phyloP scores from a whole-genome alignment of 35 echinoderm and acorn worm genomes.

The Ophiothrix spiculata region DNA sequence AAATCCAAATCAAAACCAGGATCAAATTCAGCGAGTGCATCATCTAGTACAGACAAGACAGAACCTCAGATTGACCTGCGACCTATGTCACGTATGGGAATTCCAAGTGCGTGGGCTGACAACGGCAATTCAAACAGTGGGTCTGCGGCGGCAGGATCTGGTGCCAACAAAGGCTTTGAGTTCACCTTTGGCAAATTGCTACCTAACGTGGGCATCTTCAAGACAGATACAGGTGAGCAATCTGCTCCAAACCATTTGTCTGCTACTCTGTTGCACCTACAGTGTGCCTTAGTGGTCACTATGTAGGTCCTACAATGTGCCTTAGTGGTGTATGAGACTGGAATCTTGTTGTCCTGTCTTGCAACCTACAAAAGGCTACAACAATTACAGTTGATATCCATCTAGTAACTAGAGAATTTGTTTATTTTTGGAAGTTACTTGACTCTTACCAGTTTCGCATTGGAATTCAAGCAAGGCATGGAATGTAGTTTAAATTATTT shows the following conservation, averaged over 20 bases:
- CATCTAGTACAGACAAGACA: neutral
- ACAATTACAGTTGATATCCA: too few species aligned
- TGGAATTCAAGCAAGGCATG: too few species aligned
- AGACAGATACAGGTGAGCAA: neutral
- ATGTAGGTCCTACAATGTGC: too few species aligned
- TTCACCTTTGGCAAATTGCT: neutral
- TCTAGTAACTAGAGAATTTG: too few species aligned
- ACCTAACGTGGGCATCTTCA: neutral
- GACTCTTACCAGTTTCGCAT: too few species aligned
- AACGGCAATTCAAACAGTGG: neutral
- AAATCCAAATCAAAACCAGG: neutral
- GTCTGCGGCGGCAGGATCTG: neutral
- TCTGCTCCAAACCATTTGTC: constrained; percentile 14
- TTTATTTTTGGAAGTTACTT: too few species aligned
- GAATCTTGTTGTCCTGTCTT: too few species aligned
- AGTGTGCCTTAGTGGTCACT: too few species aligned
- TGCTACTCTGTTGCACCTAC: too few species aligned
- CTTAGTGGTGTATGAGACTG: too few species aligned
- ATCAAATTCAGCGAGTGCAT: neutral
- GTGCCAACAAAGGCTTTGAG: neutral
- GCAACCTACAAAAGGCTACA: too few species aligned
- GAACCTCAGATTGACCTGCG: constrained; percentile 1
- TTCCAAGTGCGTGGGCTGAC: neutral
- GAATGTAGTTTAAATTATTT: too few species aligned
- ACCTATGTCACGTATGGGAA: neutral